Evolutionary conservation across 2,113 vertebrate species (phyloP).

Genomic region (Xiphophorus couchianus): DNA sequence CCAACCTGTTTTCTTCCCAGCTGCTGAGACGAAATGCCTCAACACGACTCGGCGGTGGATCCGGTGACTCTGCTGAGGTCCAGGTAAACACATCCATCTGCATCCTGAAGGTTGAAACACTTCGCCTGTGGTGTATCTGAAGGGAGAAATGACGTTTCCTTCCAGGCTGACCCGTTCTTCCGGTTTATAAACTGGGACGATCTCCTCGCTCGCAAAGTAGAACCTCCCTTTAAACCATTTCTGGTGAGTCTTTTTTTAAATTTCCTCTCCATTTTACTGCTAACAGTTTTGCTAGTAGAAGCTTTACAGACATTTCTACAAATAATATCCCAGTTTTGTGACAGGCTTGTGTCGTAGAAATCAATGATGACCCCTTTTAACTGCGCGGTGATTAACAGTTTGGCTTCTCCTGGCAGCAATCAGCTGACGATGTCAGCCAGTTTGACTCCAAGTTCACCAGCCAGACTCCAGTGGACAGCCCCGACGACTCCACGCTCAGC

Average conservation of each 20-base stretch:
- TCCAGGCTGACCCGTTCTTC: slow-evolving; percentile 93
- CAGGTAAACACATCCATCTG: slow-evolving; percentile 79
- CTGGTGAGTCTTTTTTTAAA: slow-evolving; percentile 77
- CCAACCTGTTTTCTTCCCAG: slow-evolving; percentile 66
- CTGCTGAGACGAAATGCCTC: slow-evolving; percentile 98
- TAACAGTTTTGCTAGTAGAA: neutral
- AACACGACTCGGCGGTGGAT: slow-evolving; percentile 90
- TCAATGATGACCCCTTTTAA: neutral
- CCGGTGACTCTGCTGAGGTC: slow-evolving; percentile 93
- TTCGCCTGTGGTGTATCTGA: too few relatives aligned
- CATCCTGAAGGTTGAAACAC: neutral
- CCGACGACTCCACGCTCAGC: slow-evolving; percentile 96
- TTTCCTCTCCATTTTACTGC: neutral
- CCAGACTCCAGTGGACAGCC: slow-evolving; percentile 98
- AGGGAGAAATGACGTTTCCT: neutral
- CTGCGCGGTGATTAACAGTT: neutral
- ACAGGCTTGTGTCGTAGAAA: neutral
- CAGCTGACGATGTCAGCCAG: slow-evolving; percentile 98
- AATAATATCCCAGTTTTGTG: neutral
- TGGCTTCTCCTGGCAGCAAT: slow-evolving; percentile 84
- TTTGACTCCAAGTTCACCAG: slow-evolving; percentile 99
- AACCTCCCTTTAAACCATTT: slow-evolving; percentile 96
- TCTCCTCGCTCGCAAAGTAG: slow-evolving; percentile 94
- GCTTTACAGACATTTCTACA: neutral
- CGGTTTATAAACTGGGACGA: slow-evolving; percentile 97